Conservation (phyloP, 2,797 vertebrate species). For the Gymnothorax reevesii region DNA sequence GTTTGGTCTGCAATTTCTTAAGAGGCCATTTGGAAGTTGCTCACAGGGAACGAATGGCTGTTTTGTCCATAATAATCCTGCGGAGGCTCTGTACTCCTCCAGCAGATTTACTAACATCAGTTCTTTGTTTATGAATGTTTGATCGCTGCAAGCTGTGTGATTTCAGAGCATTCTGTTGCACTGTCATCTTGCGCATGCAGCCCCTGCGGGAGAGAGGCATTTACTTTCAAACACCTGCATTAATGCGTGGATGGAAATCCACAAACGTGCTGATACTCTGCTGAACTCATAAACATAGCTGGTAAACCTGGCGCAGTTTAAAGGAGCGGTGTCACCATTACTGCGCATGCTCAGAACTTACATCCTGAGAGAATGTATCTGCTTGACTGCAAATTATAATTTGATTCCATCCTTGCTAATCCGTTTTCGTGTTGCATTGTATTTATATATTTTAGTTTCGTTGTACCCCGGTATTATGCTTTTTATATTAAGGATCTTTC, state of each 20-base stretch:
- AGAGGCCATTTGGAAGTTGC: background rate
- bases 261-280: constrained; percentile 38
- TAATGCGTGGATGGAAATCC: constrained; percentile 38
- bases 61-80: background rate
- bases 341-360: too few relatives aligned
- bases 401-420: too few relatives aligned
- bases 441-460: too few relatives aligned
- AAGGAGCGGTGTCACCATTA: too few relatives aligned
- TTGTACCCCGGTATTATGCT: too few relatives aligned
- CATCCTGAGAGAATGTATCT: too few relatives aligned
- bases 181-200: constrained; percentile 13
- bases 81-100: background rate
- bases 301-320: constrained; percentile 51
- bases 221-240: constrained; percentile 11
- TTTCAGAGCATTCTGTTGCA: background rate
- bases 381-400: too few relatives aligned
- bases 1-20: constrained; percentile 1
- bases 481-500: too few relatives aligned
- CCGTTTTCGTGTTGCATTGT: too few relatives aligned
- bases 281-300: constrained; percentile 63
- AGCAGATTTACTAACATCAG: background rate
- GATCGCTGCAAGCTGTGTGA: constrained; percentile 18
- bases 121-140: background rate
- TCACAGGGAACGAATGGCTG: background rate
- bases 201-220: constrained; percentile 10